Base-by-base conservation (phyloP, 2,888 invertebrate species). In the Apeira syringaria region DNA sequence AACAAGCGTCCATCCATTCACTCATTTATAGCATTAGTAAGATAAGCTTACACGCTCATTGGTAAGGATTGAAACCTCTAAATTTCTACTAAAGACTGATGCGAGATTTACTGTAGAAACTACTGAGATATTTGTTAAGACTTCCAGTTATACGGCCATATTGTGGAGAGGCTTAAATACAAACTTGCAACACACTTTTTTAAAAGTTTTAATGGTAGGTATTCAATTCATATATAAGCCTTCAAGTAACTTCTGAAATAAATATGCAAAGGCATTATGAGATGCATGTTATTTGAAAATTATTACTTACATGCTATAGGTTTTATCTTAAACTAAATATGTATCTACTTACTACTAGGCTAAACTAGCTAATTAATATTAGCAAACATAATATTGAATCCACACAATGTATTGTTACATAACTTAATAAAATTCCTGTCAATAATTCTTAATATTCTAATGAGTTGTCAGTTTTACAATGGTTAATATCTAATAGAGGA, bases 261-360 rank as follows among this genome's bases (percentile, higher is more conserved):
- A 46, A 40, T 40, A 46, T 46, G 34, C 45, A 22, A 39, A 40
- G 32, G 35, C 39, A 13, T 39, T 43, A 30, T 41, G 50, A 46
- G 42, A 40, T 45, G 64, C 66, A 65, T 78, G 79, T 75, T 84
- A 80, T 79, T 82, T 81, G 79, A 68, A 87, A 81, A 82, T 76
- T 86, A 87, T 87, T 87, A 73, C 88, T 88, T 88, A 87, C 79
- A 77, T 81, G 82, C 79, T 83, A 80, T 82, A 80, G 62, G 46
- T 75, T 83, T 85, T 79, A 72, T 79, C 87, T 86, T 86, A 86
- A 57, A 68, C 80, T 84, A 82, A 67, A 61, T 68, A 77, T 28
- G 37, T 50, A 47, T 41, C 42, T 37, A 47, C 47, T 72, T 77
- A 78, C 69, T 68, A 71, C 68, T 63, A 65, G 78, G 79, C 76